phyloP scores from a whole-genome alignment of 2,888 invertebrate genomes.

The Melangyna quadrimaculata region DNA sequence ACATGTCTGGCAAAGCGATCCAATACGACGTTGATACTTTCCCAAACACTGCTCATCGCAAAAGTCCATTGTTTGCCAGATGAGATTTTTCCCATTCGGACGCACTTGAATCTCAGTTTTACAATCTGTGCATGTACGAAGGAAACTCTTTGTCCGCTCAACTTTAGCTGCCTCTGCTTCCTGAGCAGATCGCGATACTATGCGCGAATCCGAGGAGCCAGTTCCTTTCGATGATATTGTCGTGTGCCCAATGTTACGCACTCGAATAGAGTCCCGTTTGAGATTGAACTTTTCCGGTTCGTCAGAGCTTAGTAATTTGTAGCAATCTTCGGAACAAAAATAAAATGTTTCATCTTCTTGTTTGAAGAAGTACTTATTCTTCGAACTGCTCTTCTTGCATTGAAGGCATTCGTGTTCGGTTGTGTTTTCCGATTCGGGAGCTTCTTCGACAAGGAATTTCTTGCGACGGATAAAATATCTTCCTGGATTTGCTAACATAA shows the following conservation, averaged over 20 bases:
- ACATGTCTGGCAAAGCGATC: conserved; percentile 91
- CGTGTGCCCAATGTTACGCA: conserved; percentile 78
- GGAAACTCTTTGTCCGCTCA: conserved; percentile 83
- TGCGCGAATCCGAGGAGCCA: conserved; percentile 80
- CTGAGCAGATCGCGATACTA: conserved; percentile 83
- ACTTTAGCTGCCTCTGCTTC: conserved; percentile 84
- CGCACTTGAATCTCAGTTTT: conserved; percentile 79
- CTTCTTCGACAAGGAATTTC: conserved; percentile 82
- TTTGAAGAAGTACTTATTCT: conserved; percentile 81
- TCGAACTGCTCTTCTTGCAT: conserved; percentile 81
- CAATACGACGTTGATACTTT: conserved; percentile 88
- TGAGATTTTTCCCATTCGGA: conserved; percentile 85
- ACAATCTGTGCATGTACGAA: conserved; percentile 84
- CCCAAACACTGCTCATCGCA: conserved; percentile 94
- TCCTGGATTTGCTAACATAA: conserved; percentile 83
- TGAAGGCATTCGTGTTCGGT: conserved; percentile 80
- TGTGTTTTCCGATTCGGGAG: conserved; percentile 74
- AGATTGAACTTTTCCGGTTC: conserved; percentile 81
- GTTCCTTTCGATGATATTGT: conserved; percentile 74
- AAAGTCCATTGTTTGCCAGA: conserved; percentile 97
- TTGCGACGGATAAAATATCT: conserved; percentile 83
- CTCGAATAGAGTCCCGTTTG: conserved; percentile 79
- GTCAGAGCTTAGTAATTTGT: conserved; percentile 82
- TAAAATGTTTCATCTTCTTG: conserved; percentile 82
- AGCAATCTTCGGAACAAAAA: conserved; percentile 84